phyloP scores from a whole-genome alignment of 2,797 vertebrate genomes.

The Pygocentrus nattereri region DNA sequence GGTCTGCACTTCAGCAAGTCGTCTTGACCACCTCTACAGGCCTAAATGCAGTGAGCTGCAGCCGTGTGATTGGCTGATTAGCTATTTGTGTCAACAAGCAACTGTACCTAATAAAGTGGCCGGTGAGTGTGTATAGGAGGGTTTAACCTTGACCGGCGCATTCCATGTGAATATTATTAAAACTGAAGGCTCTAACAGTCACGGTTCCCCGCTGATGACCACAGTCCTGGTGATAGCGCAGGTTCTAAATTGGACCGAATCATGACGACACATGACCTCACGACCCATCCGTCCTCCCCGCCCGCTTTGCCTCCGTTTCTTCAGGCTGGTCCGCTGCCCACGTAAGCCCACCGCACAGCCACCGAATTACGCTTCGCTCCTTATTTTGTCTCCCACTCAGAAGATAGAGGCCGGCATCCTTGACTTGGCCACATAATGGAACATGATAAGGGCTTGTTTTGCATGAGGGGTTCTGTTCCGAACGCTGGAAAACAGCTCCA shows the following conservation, averaged over 20 bases:
- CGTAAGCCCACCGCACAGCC: conserved; percentile 1
- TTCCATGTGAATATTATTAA: too few relatives aligned
- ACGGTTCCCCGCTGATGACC: not conserved
- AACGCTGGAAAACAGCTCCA: conserved; percentile 52
- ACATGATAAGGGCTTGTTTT: conserved; percentile 53
- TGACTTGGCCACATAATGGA: conserved; percentile 48
- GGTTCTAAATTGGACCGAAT: not conserved
- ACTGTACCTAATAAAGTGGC: too few relatives aligned
- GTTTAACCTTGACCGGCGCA: too few relatives aligned
- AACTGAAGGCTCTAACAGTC: too few relatives aligned
- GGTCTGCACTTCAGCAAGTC: too few relatives aligned
- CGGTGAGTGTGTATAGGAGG: too few relatives aligned
- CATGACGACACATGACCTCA: not conserved
- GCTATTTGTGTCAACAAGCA: too few relatives aligned
- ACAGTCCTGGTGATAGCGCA: not conserved
- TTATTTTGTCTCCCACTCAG: conserved; percentile 5
- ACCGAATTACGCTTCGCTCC: not conserved
- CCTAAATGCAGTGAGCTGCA: too few relatives aligned
- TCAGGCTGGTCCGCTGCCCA: not conserved
- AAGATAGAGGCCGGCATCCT: conserved; percentile 16
- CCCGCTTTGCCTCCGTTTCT: not conserved
- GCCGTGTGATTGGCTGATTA: too few relatives aligned
- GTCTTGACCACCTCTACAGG: too few relatives aligned
- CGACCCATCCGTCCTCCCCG: not conserved
- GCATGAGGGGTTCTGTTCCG: conserved; percentile 36